A percentile compares a stretch with the other conserved stretches of the same genome.
phyloP scores from a whole-genome alignment of 2,888 invertebrate species.

The Slavum lentiscoides region DNA sequence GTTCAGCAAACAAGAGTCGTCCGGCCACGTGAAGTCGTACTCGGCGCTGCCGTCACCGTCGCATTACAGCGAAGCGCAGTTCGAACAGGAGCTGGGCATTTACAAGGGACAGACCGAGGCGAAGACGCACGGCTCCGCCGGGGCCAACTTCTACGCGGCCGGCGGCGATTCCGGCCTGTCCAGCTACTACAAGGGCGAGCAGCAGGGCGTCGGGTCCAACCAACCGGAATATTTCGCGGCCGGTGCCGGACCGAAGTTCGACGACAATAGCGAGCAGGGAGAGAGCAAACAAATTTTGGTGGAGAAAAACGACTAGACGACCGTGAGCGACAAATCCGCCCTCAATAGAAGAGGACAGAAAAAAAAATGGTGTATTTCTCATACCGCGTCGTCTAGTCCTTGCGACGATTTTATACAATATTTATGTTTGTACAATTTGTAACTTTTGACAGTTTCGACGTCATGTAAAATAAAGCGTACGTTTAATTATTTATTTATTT shows the following conservation, averaged over 20 bases:
- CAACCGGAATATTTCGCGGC: constrained; percentile 1
- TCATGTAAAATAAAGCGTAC: no score
- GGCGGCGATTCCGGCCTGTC: background rate
- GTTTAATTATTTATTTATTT: no score
- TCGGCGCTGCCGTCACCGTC: background rate
- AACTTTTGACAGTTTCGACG: no score
- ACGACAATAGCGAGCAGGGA: background rate
- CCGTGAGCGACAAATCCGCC: no score
- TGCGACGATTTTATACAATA: no score
- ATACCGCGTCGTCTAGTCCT: background rate
- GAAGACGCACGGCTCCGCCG: constrained; percentile 8
- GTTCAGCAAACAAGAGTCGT: constrained; percentile 55
- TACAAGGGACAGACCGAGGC: constrained; percentile 32
- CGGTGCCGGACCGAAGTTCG: background rate
- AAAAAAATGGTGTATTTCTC: background rate
- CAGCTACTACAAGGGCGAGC: constrained; percentile 13
- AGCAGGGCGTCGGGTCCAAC: background rate
- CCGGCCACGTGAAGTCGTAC: constrained; percentile 62
- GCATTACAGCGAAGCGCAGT: constrained; percentile 26
- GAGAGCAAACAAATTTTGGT: background rate
- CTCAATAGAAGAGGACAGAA: background rate
- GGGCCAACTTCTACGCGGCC: constrained; percentile 5
- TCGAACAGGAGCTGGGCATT: constrained; percentile 37
- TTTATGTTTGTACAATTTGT: no score
- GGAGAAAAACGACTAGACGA: background rate